phyloP scores from a whole-genome alignment of 2,888 invertebrate genomes.

The Aphidoletes aphidimyza region DNA sequence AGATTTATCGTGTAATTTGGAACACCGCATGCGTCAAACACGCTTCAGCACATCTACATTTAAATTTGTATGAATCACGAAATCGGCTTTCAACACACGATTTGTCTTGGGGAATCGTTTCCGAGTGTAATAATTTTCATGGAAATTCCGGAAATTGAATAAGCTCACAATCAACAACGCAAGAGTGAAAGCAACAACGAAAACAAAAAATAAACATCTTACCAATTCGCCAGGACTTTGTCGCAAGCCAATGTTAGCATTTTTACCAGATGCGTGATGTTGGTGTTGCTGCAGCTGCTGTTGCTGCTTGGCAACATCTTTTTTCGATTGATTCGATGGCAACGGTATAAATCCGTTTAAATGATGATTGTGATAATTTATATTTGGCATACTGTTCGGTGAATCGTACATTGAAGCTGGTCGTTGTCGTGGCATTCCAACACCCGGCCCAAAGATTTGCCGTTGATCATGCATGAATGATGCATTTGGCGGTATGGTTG shows the following conservation, averaged over 20 bases:
- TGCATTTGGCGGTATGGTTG: conserved; percentile 59
- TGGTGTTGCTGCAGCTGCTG: not conserved
- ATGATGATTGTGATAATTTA: conserved; percentile 41
- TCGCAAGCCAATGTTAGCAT: conserved; percentile 56
- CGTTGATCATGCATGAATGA: conserved; percentile 37
- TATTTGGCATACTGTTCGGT: conserved; percentile 56
- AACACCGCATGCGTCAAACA: not conserved
- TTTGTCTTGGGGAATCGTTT: not conserved
- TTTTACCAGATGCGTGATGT: not conserved
- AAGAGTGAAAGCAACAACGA: not conserved
- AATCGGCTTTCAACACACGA: not conserved
- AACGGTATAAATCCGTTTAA: conserved; percentile 20
- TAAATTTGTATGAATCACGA: not conserved
- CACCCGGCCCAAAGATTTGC: not conserved
- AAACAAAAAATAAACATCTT: conserved; percentile 55
- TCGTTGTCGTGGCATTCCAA: conserved; percentile 56
- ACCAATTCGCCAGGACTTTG: conserved; percentile 61
- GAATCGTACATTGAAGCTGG: conserved; percentile 59
- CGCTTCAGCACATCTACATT: not conserved
- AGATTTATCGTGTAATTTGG: not conserved
- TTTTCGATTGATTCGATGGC: conserved; percentile 21
- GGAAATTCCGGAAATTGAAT: conserved; percentile 24
- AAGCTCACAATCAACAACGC: not conserved
- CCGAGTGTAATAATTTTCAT: not conserved
- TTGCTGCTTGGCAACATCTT: conserved; percentile 26